Base-by-base conservation (phyloP, 2,797 vertebrate genomes). In the Poecile montanus region DNA sequence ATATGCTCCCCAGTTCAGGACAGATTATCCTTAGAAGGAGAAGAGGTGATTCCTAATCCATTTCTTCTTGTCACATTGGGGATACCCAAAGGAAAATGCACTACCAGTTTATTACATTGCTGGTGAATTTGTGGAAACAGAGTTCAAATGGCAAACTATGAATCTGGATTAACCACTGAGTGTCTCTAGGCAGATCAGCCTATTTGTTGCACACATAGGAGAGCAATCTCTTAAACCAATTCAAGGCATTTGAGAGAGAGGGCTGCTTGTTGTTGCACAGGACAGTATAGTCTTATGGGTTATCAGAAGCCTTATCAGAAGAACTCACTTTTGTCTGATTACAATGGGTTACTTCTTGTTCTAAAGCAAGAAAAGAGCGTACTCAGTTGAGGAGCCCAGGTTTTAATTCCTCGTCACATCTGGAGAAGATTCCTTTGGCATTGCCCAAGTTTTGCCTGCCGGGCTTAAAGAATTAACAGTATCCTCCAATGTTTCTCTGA, bases 191-290 rank as follows among this genome's bases (percentile, higher is more conserved):
- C 17, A n/a, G 38, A 42, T 42, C 63, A 54, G 15, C 17, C 13
- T 32, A 11, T 13, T 44, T 71, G 13, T 14, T 19, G 40, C 42
- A 63, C 13, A 16, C 8, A 3, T 10, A 32, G 51, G 45, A 42
- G 20, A 29, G 45, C 5, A 47, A 16, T 56, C 10, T 84, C 29
- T 45, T 36, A n/a, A 71, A 22, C 6, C n/a, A 63, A 6, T 21
- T 47, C 34, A 32, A n/a, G 57, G 11, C 5, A 3, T n/a, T 48
- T 44, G n/a, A 48, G 48, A 74, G 13, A 36, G 10, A 3, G 5
- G 5, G 5, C 16, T 68, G 10, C 32, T 29, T 67, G 1, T 58
- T 60, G 25, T 44, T 67, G 25, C 79, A 29, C 0, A 0, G 12
- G 30, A 19, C 7, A 38, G 13, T 19, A 57, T 27, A 63, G 13